Percentiles rank a stretch among this genome's conserved stretches.
Conservation (phyloP, 2,797 vertebrate genomes). For the Pelobates cultripes region DNA sequence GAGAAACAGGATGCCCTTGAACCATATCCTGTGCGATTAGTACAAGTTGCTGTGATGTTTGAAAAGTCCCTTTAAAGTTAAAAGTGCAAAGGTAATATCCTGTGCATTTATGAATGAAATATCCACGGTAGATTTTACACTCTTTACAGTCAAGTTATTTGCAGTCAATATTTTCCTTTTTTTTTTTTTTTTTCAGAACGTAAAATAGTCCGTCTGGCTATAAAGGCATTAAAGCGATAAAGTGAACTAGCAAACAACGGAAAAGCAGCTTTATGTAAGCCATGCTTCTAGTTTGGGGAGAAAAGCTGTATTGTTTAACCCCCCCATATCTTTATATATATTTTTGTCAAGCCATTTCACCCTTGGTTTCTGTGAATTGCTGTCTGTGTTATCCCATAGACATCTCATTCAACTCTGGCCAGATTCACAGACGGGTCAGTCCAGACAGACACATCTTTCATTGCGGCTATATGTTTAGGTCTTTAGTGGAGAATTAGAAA, state of each 20-base stretch:
- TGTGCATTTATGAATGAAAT: no score
- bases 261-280: background rate
- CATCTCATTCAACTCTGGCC: conserved; percentile 28
- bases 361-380: background rate
- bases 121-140: no score
- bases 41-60: no score
- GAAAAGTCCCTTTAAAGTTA: no score
- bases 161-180: no score
- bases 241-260: background rate
- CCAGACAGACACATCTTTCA: conserved; percentile 56
- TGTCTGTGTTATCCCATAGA: background rate
- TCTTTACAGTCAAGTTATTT: no score
- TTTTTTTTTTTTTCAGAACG: no score
- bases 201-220: background rate
- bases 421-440: background rate
- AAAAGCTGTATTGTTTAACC: background rate
- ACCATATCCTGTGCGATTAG: no score
- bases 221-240: background rate
- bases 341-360: background rate
- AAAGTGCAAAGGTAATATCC: no score
- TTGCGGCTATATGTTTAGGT: conserved; percentile 42
- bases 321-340: background rate
- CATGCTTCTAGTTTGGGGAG: background rate
- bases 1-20: no score
- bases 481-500: conserved; percentile 43